Evolutionary conservation across 2,797 vertebrate species (phyloP).

Genomic region (Danionella dracula): DNA sequence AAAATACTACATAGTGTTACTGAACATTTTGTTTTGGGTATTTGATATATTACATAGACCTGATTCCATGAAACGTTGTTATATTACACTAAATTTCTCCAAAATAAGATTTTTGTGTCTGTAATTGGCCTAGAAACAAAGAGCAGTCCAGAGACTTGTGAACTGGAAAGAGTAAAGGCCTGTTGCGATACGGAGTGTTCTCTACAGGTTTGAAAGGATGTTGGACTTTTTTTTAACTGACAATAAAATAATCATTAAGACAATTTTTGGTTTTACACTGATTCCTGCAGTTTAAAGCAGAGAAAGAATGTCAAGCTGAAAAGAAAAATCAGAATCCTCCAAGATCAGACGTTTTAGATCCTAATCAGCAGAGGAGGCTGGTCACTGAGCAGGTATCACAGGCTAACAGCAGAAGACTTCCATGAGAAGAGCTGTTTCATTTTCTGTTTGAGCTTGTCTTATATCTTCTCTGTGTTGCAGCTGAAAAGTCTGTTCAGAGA

Average conservation of each 20-base stretch:
- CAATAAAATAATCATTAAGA: no score
- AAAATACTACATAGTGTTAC: no score
- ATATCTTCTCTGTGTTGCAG: conserved; percentile 40
- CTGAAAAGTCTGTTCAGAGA: conserved; percentile 73
- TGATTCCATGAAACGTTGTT: no score
- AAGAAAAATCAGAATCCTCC: conserved; percentile 42
- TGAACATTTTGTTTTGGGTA: no score
- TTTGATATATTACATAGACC: no score
- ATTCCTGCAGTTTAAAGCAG: conserved; percentile 57
- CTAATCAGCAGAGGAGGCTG: conserved; percentile 64
- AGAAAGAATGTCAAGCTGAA: conserved; percentile 25
- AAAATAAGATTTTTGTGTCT: neutral
- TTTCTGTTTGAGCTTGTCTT: neutral
- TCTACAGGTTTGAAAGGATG: no score
- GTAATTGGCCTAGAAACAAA: conserved; percentile 50
- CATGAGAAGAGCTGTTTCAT: neutral
- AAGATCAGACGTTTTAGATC: conserved; percentile 39
- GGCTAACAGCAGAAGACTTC: neutral
- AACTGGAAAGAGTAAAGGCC: conserved; percentile 50
- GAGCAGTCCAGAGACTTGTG: conserved; percentile 40
- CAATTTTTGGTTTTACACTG: no score
- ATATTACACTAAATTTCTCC: neutral
- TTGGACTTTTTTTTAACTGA: no score
- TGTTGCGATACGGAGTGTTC: no score
- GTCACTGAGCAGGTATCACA: conserved; percentile 72